Conservation (phyloP, 2,113 vertebrate species). For the Brachypodius melanocephalos region DNA sequence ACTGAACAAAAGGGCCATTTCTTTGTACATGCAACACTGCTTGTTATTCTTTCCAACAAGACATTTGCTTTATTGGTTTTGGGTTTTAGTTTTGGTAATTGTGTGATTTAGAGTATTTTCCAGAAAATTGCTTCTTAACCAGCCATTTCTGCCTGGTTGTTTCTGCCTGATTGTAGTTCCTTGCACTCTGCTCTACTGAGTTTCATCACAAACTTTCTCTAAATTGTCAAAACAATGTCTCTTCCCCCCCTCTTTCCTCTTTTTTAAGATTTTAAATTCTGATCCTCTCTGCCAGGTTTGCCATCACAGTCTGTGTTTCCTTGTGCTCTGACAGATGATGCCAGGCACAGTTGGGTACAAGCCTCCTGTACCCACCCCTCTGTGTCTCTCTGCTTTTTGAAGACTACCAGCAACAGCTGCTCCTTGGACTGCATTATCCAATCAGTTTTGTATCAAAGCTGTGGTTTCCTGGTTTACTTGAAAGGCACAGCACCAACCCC, state of each 20-base stretch:
- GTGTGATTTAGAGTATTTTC: not conserved
- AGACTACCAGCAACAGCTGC: not conserved
- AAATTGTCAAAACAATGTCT: not conserved
- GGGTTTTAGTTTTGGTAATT: not conserved
- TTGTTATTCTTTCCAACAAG: not conserved
- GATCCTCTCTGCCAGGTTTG: not conserved
- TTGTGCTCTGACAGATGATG: not conserved
- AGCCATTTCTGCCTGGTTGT: not conserved
- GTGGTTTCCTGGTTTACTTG: not conserved
- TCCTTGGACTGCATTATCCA: not conserved
- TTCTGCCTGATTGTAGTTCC: not conserved
- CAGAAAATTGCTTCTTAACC: not conserved
- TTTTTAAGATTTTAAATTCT: not conserved
- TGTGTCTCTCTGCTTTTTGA: not conserved
- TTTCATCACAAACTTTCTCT: not conserved
- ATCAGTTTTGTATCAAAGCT: not conserved
- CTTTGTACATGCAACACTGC: not conserved
- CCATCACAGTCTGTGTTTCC: not conserved
- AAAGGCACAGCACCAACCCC: not conserved
- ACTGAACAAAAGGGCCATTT: not conserved
- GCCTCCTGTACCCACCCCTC: not conserved
- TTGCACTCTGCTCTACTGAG: not conserved
- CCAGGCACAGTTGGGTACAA: not conserved
- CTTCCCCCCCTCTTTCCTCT: accelerated
- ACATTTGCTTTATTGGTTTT: not conserved